Conservation (phyloP, 2,797 vertebrate species). For the Clarias laeviceps region DNA sequence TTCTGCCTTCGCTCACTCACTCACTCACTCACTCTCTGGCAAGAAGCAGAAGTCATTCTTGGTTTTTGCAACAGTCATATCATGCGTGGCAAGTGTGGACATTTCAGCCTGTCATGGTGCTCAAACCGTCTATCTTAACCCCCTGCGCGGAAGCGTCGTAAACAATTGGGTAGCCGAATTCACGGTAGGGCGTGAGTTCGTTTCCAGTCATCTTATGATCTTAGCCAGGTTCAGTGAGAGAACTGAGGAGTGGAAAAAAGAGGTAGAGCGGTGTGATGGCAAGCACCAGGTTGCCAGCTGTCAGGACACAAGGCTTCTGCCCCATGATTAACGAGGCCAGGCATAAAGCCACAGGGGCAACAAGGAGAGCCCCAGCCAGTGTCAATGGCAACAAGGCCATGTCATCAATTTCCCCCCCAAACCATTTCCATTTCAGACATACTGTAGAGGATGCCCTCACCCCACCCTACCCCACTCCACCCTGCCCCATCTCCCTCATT, state of each 20-base stretch:
- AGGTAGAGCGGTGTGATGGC: conserved; percentile 22
- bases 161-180: not conserved
- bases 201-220: conserved; percentile 66
- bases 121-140: conserved; percentile 44
- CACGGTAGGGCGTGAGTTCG: conserved; percentile 58
- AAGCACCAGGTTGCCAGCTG: conserved; percentile 72
- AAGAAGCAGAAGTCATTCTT: conserved; percentile 53
- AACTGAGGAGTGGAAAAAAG: not conserved
- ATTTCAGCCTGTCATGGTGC: conserved; percentile 66
- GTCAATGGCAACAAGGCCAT: conserved; percentile 28
- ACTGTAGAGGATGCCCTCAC: too few species aligned
- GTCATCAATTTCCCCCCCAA: conserved; percentile 5
- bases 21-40: conserved; percentile 16
- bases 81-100: conserved; percentile 69
- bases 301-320: conserved; percentile 60
- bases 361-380: conserved; percentile 61
- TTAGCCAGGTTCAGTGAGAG: conserved; percentile 38
- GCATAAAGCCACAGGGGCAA: conserved; percentile 60
- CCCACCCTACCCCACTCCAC: not conserved
- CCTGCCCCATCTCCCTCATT: not conserved
- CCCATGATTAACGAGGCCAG: conserved; percentile 73
- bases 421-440: not conserved
- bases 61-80: conserved; percentile 61
- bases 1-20: conserved; percentile 31
- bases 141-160: conserved; percentile 57